A percentile compares a stretch with the other conserved stretches of the same genome.
Evolutionary conservation across 1,140 invertebrate species (phyloP).

Genomic region (Drosophila repletoides): DNA sequence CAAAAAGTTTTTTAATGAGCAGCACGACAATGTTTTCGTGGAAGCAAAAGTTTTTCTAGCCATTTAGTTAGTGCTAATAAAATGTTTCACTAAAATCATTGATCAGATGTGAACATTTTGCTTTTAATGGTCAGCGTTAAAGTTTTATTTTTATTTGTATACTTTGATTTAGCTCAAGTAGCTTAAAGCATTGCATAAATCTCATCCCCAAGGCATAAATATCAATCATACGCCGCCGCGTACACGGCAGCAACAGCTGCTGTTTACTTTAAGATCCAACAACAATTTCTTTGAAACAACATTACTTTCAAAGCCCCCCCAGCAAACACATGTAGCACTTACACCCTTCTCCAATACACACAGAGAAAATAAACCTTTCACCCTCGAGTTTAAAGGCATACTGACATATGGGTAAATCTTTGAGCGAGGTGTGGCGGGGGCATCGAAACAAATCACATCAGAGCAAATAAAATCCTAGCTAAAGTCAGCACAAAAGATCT

Average conservation of each 20-base stretch:
- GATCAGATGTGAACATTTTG: constrained; percentile 22
- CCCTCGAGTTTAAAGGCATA: constrained; percentile 67
- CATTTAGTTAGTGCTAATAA: constrained; percentile 5
- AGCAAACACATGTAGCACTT: constrained; percentile 66
- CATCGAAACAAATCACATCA: constrained; percentile 77
- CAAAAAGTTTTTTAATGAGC: constrained; percentile 37
- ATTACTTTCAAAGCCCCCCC: constrained; percentile 67
- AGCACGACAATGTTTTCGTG: constrained; percentile 1
- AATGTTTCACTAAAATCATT: constrained; percentile 29
- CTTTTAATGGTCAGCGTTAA: neutral
- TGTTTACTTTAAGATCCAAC: constrained; percentile 45
- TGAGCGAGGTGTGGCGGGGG: constrained; percentile 4
- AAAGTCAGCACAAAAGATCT: constrained; percentile 58
- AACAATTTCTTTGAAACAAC: constrained; percentile 63
- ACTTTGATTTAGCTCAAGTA: neutral
- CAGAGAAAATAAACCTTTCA: constrained; percentile 36
- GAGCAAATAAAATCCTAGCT: constrained; percentile 66
- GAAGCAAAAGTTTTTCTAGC: constrained; percentile 7
- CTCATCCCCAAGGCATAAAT: constrained; percentile 31
- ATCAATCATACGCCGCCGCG: constrained; percentile 57
- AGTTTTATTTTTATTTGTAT: neutral
- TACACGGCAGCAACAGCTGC: constrained; percentile 25
- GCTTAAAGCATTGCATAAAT: constrained; percentile 15
- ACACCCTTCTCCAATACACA: neutral
- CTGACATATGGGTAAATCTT: constrained; percentile 49